phyloP scores from a whole-genome alignment of 2,888 invertebrate species.

The Trisateles emortualis region DNA sequence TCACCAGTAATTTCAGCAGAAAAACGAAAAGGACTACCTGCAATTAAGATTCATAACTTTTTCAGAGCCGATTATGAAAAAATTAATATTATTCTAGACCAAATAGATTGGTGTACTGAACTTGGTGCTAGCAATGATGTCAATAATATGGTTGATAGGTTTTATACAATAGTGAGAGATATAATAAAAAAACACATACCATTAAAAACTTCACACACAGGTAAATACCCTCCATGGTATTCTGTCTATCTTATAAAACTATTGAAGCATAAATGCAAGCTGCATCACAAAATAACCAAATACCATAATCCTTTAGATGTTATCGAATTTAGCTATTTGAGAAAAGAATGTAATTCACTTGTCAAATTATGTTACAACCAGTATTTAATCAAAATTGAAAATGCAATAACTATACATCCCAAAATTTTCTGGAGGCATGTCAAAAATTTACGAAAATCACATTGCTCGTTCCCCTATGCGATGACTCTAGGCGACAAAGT shows the following conservation, averaged over 20 bases:
- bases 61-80: too few relatives aligned
- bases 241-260: neutral
- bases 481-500: too few relatives aligned
- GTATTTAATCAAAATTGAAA: too few relatives aligned
- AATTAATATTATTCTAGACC: constrained; percentile 1
- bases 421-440: too few relatives aligned
- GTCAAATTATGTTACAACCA: neutral
- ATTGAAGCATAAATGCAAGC: constrained; percentile 2
- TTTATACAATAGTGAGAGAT: constrained; percentile 5
- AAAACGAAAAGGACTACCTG: neutral
- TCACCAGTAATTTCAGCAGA: neutral
- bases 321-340: neutral
- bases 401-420: too few relatives aligned
- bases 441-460: too few relatives aligned
- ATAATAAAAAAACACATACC: constrained; percentile 7
- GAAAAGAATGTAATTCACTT: constrained; percentile 3
- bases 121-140: constrained; percentile 2
- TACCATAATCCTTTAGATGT: constrained; percentile 1
- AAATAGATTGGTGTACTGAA: constrained; percentile 4
- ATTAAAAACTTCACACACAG: neutral
- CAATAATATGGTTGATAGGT: neutral
- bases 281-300: neutral
- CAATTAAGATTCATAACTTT: neutral
- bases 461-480: too few relatives aligned
- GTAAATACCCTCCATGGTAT: constrained; percentile 11